Evolutionary conservation across 2,797 vertebrate genomes (phyloP).

Genomic region (Alosa sapidissima): DNA sequence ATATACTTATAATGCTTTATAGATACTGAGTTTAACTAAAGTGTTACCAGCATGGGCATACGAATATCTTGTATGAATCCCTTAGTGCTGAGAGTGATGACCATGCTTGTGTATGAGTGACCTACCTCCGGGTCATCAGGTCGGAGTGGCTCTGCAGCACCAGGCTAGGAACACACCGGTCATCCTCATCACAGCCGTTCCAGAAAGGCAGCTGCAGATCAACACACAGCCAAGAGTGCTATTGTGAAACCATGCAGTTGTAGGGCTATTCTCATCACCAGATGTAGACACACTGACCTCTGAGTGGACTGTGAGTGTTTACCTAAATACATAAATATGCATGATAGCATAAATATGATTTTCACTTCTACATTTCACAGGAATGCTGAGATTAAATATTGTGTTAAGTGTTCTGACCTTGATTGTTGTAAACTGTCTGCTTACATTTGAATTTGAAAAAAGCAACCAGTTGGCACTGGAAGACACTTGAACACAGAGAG

Average conservation of each 20-base stretch:
- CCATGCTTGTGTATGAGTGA: background rate
- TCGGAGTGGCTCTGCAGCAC: slow-evolving; percentile 85
- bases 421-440: background rate
- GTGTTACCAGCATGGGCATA: no score
- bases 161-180: slow-evolving; percentile 91
- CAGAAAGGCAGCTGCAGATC: slow-evolving; percentile 89
- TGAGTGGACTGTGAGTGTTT: background rate
- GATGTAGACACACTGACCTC: background rate
- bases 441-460: background rate
- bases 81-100: background rate
- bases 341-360: no score
- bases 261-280: background rate
- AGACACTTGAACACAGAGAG: background rate
- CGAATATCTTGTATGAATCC: no score
- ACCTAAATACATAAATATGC: background rate
- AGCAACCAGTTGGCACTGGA: background rate
- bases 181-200: slow-evolving; percentile 95
- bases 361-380: background rate
- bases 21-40: no score
- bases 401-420: background rate
- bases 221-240: slow-evolving; percentile 1
- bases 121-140: slow-evolving; percentile 84
- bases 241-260: slow-evolving; percentile 17
- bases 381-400: background rate
- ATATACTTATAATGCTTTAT: no score